A percentile compares a stretch with the other conserved stretches of the same genome.
Evolutionary conservation across 2,888 invertebrate species (phyloP).

Genomic region (Sympetrum striolatum): DNA sequence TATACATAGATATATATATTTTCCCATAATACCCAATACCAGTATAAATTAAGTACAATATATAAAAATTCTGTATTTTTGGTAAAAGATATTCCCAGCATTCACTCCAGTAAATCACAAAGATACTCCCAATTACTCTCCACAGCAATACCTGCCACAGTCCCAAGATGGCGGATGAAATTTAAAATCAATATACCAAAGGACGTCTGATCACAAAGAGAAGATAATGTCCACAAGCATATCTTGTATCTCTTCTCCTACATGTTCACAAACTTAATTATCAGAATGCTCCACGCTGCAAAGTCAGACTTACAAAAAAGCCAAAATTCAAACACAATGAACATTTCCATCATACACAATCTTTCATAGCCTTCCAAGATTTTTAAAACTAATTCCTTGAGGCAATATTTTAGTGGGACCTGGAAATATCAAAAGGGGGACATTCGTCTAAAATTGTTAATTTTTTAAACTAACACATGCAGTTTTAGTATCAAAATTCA

Average conservation of each 20-base stretch:
- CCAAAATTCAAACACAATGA: neutral
- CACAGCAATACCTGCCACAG: neutral
- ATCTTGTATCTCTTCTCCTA: neutral
- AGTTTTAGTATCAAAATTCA: neutral
- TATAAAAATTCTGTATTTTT: slow-evolving; percentile 40
- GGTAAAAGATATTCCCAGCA: slow-evolving; percentile 30
- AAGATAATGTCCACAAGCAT: neutral
- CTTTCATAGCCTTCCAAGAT: neutral
- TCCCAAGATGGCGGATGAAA: slow-evolving; percentile 29
- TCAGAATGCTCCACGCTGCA: neutral
- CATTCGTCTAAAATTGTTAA: neutral
- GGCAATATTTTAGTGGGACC: neutral
- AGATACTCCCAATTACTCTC: slow-evolving; percentile 21
- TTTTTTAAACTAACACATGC: neutral
- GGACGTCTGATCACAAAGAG: neutral
- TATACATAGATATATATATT: slow-evolving; percentile 26
- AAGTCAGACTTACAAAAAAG: neutral
- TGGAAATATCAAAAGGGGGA: neutral
- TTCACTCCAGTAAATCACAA: slow-evolving; percentile 30
- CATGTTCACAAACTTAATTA: neutral
- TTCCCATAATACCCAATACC: slow-evolving; percentile 42
- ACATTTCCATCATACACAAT: neutral
- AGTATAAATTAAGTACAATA: slow-evolving; percentile 44
- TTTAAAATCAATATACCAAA: neutral
- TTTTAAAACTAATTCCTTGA: neutral